Base-by-base conservation (phyloP, 2,113 vertebrate species). In the Okapia johnstoni region DNA sequence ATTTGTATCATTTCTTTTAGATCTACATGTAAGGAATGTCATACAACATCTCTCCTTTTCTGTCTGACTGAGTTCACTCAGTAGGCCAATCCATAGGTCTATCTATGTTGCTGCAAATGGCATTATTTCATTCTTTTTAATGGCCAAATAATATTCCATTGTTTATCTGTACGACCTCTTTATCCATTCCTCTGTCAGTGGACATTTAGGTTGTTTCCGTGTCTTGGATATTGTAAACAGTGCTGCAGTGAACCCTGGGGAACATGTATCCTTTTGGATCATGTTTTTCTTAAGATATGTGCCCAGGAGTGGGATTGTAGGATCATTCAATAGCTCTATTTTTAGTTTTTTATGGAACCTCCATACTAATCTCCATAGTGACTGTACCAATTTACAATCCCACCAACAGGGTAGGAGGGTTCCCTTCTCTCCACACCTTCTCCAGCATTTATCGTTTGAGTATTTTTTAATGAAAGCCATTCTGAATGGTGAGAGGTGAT, bases 131-230 rank as follows among this genome's bases (percentile, higher is more conserved):
- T 40, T 73, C 36, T 40, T 73, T 25, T 25, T 40, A 73, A 40
- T 40, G 21, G 36, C 66, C 25, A 36, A 73, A 21, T 13, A 40
- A 40, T 73, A 73, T 40, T 6, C 21, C 21, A 25, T 40, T 40
- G 21, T 25, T 40, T 40, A 73, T 40, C n/a, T 40, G 36, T 40
- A 25, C 21, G 10, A 25, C 36, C 21, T 73, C 0, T 73, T 25
- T 73, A 73, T 40, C 66, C 36, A 25, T 73, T 40, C 11, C 36
- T 40, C 36, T 40, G 21, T 40, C 3, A 25, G 36, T 73, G 66
- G 36, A 40, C 21, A 13, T 40, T 13, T 40, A 25, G 21, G 23
- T 43, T 23, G 21, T 5, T 7, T 43, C 36, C 1, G 0, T 25
- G 70, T 25, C 70, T 73, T 73, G 21, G 70, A 40, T 73, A 73